Conservation (phyloP, 2,113 vertebrate genomes). For the Nettapus auritus region DNA sequence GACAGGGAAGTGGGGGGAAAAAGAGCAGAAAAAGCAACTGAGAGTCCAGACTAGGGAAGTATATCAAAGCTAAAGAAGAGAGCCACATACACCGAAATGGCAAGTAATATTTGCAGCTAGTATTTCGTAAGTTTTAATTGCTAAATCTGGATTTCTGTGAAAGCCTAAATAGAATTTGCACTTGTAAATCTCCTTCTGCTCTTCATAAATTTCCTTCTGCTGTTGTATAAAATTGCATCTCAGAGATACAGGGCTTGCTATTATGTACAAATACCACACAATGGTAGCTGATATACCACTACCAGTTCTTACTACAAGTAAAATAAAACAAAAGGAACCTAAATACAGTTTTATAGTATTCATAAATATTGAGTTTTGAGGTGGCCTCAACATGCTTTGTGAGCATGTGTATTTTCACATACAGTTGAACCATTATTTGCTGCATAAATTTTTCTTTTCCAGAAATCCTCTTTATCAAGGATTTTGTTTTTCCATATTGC, state of each 20-base stretch:
- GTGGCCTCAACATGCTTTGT: accelerated
- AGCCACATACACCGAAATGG: background rate
- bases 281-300: background rate
- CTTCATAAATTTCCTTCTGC: background rate
- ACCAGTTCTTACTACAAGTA: background rate
- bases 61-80: background rate
- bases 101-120: background rate
- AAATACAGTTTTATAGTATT: background rate
- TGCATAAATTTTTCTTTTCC: background rate
- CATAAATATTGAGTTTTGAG: background rate
- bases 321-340: background rate
- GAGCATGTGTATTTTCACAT: background rate
- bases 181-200: background rate
- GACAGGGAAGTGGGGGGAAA: background rate
- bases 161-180: background rate
- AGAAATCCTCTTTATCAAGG: background rate
- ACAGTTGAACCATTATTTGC: background rate
- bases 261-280: background rate
- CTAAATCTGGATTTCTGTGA: background rate
- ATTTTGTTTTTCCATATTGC: background rate
- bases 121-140: background rate
- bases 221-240: background rate
- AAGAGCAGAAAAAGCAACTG: background rate
- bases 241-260: background rate
- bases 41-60: background rate